phyloP scores from a whole-genome alignment of 2,113 vertebrate species.

The Fulica atra region DNA sequence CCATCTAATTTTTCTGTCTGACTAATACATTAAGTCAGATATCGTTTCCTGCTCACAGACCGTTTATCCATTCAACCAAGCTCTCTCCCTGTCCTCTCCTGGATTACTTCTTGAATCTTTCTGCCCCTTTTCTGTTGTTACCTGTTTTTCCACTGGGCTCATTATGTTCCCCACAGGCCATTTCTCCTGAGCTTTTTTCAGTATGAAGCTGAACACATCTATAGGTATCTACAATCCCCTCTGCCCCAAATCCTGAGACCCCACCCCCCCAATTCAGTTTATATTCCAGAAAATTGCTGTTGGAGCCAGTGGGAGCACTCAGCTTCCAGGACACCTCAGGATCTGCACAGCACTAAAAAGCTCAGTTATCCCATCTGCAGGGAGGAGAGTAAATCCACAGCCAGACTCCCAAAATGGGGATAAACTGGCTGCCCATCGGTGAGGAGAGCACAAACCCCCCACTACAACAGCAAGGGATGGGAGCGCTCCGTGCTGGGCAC shows the following conservation, averaged over 20 bases:
- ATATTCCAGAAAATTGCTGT: background rate
- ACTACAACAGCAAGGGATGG: rapidly evolving
- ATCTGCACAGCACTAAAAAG: background rate
- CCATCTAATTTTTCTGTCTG: slow-evolving; percentile 77
- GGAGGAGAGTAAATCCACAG: background rate
- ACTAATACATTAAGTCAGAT: slow-evolving; percentile 75
- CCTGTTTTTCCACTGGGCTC: background rate
- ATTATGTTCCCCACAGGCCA: background rate
- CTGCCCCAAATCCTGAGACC: background rate
- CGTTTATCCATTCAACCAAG: slow-evolving; percentile 38
- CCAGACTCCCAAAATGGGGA: background rate
- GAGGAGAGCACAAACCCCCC: background rate
- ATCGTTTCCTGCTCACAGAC: slow-evolving; percentile 61
- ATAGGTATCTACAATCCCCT: background rate
- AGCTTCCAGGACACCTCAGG: background rate
- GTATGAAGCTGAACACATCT: background rate
- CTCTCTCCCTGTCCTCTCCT: background rate
- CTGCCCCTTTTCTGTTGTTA: background rate
- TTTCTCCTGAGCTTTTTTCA: background rate
- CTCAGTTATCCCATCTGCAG: background rate
- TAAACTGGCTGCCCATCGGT: background rate
- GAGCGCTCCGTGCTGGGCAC: rapidly evolving
- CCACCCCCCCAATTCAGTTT: background rate
- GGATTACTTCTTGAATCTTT: background rate
- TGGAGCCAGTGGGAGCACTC: background rate